Base-by-base conservation (phyloP, 2,113 vertebrate genomes). In the Atractosteus spatula region DNA sequence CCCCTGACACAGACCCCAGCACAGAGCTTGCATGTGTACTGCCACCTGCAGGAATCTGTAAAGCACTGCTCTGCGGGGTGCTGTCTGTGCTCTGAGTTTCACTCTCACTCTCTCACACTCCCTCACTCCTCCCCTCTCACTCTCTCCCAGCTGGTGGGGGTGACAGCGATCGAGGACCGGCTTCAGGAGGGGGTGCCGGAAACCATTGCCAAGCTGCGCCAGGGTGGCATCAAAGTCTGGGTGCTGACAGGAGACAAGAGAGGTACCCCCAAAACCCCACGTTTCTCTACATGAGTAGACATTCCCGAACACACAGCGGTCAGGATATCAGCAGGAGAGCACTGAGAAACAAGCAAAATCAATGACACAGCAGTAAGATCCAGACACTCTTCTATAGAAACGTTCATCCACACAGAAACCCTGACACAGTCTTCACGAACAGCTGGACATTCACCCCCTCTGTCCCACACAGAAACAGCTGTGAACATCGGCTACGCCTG, bases 181-280 rank as follows among this genome's bases (percentile, higher is more conserved):
- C 86, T 99, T 14, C 97, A 99, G 71, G 92, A 96, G 0, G 87
- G 91, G 0, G 96, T 97, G 47, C 93, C 92, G 0, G 94, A 98
- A 75, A 97, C 97, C 56, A 97, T 99, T 78, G 77, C 87, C 47
- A 80, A 90, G n/a, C 90, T 98, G 68, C 90, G 90, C 81, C 80
- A 90, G 68, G 94, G 92, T 14, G 93, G 94, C 51, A 82, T 99
- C 57, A 97, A 96, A 85, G 88, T 98, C 17, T 99, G 97, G 97
- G 91, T 99, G 61, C 88, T 99, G 63, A 99, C 96, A 0, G 97
- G 97, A 79, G 97, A 99, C 85, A 99, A 99, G 83, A 94, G 92
- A 94, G 97, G 96, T 98, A 82, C 47, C 45, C 7, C 29, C 29
- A 29, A 29, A 29, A 29, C 29, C 29, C 29, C 29, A 29, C 29